Evolutionary conservation across 2,888 invertebrate species (phyloP).

Genomic region (Athripsodes cinereus): DNA sequence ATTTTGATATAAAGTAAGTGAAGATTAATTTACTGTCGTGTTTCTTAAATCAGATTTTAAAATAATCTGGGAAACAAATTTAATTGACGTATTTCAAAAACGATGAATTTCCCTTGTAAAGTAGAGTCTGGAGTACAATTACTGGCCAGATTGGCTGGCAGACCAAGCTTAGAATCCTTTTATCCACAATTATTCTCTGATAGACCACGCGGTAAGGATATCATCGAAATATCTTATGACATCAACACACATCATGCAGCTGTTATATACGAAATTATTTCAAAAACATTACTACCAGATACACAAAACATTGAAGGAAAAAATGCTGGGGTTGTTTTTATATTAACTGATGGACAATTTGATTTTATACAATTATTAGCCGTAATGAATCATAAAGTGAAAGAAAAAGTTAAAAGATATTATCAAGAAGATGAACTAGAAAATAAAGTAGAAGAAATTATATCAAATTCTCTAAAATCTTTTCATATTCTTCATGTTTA

Average conservation of each 20-base stretch:
- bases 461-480: conserved; percentile 33
- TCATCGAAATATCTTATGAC: conserved; percentile 39
- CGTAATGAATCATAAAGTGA: conserved; percentile 29
- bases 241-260: conserved; percentile 30
- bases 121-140: conserved; percentile 56
- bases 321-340: conserved; percentile 37
- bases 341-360: conserved; percentile 44
- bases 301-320: conserved; percentile 32
- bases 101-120: conserved; percentile 29
- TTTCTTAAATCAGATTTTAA: too few relatives aligned
- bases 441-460: conserved; percentile 25
- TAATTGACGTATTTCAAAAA: too few relatives aligned
- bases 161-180: conserved; percentile 40
- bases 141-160: conserved; percentile 45
- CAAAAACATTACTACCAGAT: conserved; percentile 35
- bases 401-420: conserved; percentile 28
- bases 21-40: too few relatives aligned
- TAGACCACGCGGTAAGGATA: conserved; percentile 36
- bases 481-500: conserved; percentile 39
- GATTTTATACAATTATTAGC: conserved; percentile 32
- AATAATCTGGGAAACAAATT: too few relatives aligned
- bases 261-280: conserved; percentile 39
- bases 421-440: conserved; percentile 21
- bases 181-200: conserved; percentile 44
- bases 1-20: too few relatives aligned